Evolutionary conservation across 1,140 invertebrate genomes (phyloP).

Genomic region (Triops longicaudatus): DNA sequence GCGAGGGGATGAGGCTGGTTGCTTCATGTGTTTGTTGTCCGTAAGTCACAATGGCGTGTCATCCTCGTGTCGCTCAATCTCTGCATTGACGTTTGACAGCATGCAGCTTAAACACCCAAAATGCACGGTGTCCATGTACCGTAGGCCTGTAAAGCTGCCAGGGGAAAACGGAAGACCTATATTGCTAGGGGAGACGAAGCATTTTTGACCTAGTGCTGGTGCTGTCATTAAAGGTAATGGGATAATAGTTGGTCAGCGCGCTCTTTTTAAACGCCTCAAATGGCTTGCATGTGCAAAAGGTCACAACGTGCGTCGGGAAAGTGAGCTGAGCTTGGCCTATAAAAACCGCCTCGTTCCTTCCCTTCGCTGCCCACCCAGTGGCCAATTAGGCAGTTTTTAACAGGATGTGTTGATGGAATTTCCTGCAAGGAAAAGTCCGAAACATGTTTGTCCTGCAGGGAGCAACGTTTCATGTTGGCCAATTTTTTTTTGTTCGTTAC

Average conservation of each 20-base stretch:
- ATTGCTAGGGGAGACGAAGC: too few species aligned
- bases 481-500: too few species aligned
- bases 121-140: neutral
- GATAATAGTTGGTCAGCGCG: neutral
- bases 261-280: neutral
- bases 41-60: neutral
- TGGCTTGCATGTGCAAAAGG: neutral
- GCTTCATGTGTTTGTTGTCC: too few species aligned
- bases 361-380: too few species aligned
- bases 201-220: neutral
- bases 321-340: neutral
- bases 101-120: neutral
- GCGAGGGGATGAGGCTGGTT: too few species aligned
- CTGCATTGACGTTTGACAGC: neutral
- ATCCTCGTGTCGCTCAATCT: neutral
- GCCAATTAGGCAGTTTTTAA: neutral
- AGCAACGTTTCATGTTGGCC: neutral
- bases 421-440: neutral
- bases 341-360: too few species aligned
- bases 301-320: neutral
- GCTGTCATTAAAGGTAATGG: neutral
- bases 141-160: neutral
- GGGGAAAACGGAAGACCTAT: neutral
- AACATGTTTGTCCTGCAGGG: neutral
- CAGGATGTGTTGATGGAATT: slow-evolving; percentile 12